Conservation (phyloP, 2,797 vertebrate species). For the Channa striata region DNA sequence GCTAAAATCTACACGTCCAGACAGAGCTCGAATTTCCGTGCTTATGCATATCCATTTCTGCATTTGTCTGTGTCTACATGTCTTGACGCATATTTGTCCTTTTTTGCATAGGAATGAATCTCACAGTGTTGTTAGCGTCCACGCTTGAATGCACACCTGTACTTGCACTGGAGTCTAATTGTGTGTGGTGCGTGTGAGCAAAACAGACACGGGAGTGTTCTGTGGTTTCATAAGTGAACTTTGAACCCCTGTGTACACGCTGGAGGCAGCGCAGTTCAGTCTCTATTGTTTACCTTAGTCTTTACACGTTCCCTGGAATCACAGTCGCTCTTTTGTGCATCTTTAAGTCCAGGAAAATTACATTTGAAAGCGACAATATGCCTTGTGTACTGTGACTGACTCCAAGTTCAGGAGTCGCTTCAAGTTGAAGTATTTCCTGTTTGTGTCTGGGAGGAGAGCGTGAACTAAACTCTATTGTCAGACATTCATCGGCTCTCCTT, state of each 20-base stretch:
- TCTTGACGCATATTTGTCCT: slow-evolving; percentile 8
- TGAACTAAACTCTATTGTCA: slow-evolving; percentile 11
- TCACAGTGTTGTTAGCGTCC: slow-evolving; percentile 8
- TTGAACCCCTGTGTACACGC: slow-evolving; percentile 68
- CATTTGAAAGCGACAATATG: slow-evolving; percentile 37
- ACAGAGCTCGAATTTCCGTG: slow-evolving; percentile 8
- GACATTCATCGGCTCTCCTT: not conserved
- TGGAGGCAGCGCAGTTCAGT: slow-evolving; percentile 49
- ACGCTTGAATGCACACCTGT: slow-evolving; percentile 43
- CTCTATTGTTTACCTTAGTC: slow-evolving; percentile 63
- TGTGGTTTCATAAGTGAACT: slow-evolving; percentile 70
- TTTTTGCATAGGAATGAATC: slow-evolving; percentile 18
- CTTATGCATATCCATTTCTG: not conserved
- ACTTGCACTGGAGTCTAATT: slow-evolving; percentile 29
- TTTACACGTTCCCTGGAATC: slow-evolving; percentile 39
- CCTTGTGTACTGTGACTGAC: slow-evolving; percentile 27
- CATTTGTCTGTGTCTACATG: slow-evolving; percentile 4
- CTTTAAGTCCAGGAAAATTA: slow-evolving; percentile 44
- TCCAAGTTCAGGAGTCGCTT: slow-evolving; percentile 51
- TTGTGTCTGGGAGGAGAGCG: slow-evolving; percentile 38
- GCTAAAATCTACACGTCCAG: slow-evolving; percentile 40
- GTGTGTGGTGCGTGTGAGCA: slow-evolving; percentile 50
- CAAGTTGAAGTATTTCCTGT: slow-evolving; percentile 64
- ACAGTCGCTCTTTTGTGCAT: slow-evolving; percentile 35
- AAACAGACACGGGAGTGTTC: slow-evolving; percentile 45